A percentile compares a stretch with the other conserved stretches of the same genome.
phyloP scores from a whole-genome alignment of 2,113 vertebrate genomes.

The Corythaixoides concolor region DNA sequence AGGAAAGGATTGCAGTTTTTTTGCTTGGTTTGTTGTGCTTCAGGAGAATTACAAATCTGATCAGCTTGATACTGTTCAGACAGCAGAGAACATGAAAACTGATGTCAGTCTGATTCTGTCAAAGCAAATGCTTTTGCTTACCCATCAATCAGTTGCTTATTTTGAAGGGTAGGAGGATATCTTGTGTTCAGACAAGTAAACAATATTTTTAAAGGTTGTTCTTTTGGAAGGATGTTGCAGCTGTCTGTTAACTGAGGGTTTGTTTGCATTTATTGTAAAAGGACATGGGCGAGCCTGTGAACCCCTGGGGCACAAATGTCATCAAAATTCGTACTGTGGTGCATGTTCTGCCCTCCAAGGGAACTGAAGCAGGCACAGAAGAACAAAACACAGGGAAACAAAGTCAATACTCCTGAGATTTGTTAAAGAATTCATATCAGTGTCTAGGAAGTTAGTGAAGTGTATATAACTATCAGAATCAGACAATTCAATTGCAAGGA shows the following conservation, averaged over 20 bases:
- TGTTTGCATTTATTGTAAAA: constrained; percentile 17
- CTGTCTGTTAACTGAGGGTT: constrained; percentile 15
- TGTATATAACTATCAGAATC: not conserved
- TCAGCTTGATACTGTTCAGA: constrained; percentile 36
- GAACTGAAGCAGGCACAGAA: not conserved
- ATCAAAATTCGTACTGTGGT: not conserved
- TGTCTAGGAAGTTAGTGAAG: not conserved
- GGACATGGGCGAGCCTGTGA: not conserved
- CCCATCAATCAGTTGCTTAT: constrained; percentile 27
- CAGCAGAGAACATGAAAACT: constrained; percentile 49
- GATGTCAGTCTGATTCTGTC: constrained; percentile 37
- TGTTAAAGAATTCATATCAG: not conserved
- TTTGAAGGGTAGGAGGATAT: constrained; percentile 28
- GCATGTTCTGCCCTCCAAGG: not conserved
- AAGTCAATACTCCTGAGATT: not conserved
- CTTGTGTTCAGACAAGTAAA: constrained; percentile 40
- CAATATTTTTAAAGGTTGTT: constrained; percentile 8
- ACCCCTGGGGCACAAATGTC: not conserved
- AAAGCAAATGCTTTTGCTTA: constrained; percentile 40
- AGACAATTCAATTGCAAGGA: not conserved
- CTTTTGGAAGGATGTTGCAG: not conserved
- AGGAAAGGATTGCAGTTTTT: not conserved
- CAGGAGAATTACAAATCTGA: constrained; percentile 25
- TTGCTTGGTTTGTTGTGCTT: constrained; percentile 29
- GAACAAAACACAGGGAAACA: not conserved